phyloP scores from a whole-genome alignment of 2,797 vertebrate genomes.

The Tachyglossus aculeatus region DNA sequence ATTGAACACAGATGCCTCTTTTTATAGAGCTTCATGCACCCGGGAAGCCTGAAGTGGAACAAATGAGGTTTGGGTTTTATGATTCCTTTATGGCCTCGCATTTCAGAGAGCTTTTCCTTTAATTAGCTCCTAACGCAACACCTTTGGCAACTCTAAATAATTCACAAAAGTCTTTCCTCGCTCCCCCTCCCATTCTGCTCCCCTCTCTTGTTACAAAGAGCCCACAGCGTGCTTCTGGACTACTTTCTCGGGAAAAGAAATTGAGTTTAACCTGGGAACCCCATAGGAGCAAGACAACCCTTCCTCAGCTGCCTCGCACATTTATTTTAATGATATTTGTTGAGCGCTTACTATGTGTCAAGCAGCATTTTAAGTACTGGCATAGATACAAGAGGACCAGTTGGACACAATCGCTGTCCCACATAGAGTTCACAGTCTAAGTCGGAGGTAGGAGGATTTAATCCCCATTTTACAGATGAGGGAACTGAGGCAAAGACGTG shows the following conservation, averaged over 20 bases:
- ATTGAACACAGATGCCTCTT: conserved; percentile 41
- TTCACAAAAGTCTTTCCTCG: too few relatives aligned
- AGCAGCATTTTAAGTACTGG: too few relatives aligned
- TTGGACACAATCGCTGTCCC: too few relatives aligned
- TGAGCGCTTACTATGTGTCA: too few relatives aligned
- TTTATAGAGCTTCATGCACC: conserved; percentile 67
- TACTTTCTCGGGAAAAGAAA: too few relatives aligned
- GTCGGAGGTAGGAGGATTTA: too few relatives aligned
- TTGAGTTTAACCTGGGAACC: too few relatives aligned
- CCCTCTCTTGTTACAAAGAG: too few relatives aligned
- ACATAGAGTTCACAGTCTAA: too few relatives aligned
- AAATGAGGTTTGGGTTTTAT: conserved; percentile 77
- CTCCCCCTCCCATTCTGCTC: not conserved
- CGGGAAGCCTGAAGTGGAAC: conserved; percentile 68
- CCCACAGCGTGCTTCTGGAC: too few relatives aligned
- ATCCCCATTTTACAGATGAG: not conserved
- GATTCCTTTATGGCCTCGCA: conserved; percentile 68
- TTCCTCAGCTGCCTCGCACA: fast-evolving
- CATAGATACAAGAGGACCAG: too few relatives aligned
- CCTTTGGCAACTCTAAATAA: conserved; percentile 69
- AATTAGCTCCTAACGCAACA: conserved; percentile 71
- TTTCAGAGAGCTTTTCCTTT: conserved; percentile 59
- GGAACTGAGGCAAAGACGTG: not conserved
- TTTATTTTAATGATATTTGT: too few relatives aligned
- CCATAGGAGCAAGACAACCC: fast-evolving